A percentile compares a stretch with the other conserved stretches of the same genome.
Conservation (phyloP, 92 coral and sea anemone genomes). For the Muricea muricata region DNA sequence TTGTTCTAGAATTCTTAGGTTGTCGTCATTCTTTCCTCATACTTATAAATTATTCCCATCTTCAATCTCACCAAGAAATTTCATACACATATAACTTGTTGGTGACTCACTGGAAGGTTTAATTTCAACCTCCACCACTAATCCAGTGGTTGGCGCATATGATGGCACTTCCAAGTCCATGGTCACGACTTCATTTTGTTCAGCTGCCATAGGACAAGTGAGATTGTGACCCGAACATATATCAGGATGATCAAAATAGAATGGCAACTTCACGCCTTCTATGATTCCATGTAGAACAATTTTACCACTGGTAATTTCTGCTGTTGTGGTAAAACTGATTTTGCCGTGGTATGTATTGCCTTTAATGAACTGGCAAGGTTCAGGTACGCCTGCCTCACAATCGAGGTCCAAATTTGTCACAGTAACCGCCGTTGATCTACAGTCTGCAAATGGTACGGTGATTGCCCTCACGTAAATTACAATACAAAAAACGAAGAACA, state of each 20-base stretch:
- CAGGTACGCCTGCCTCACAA: constrained; percentile 3
- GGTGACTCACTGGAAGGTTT: not conserved
- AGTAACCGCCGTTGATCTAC: not conserved
- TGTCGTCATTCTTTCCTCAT: too few species aligned
- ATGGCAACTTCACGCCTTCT: not conserved
- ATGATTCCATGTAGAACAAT: not conserved
- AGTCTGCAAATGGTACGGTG: not conserved
- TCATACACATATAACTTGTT: not conserved
- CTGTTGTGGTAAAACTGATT: not conserved
- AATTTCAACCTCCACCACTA: not conserved
- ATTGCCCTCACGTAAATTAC: not conserved
- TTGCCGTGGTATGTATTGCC: constrained; percentile 15
- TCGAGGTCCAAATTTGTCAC: not conserved
- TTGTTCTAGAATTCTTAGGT: too few species aligned
- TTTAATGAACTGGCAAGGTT: constrained; percentile 2
- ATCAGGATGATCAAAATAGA: not conserved
- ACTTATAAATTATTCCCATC: not conserved
- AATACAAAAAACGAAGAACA: not conserved
- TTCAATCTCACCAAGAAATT: not conserved
- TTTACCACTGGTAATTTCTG: not conserved
- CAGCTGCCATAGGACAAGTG: not conserved
- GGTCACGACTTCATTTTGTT: not conserved
- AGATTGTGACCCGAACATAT: not conserved
- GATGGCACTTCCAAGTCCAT: not conserved
- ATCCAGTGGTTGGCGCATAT: not conserved